Percentiles rank a stretch among this genome's conserved stretches.
Conservation (phyloP, 1,140 invertebrate species). For the Sesamia nonagrioides region DNA sequence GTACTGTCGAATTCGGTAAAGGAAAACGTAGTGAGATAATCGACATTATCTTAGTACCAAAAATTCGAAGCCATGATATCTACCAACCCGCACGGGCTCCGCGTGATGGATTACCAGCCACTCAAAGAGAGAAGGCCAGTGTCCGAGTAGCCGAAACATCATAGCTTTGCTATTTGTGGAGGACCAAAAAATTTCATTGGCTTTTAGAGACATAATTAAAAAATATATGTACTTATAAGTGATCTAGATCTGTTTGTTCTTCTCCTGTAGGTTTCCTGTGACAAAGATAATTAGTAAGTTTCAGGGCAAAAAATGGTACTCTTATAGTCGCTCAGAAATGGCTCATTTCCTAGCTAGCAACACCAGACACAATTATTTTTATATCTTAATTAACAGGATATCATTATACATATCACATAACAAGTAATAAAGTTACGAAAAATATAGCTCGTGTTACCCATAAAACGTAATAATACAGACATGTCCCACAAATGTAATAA, state of each 20-base stretch:
- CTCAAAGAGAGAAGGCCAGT: no score
- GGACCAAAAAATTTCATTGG: no score
- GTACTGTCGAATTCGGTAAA: no score
- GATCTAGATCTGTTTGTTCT: neutral
- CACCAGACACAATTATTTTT: slow-evolving; percentile 7
- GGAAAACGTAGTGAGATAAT: no score
- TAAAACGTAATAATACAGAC: slow-evolving; percentile 19
- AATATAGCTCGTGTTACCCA: neutral
- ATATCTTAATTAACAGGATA: slow-evolving; percentile 18
- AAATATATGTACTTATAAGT: neutral
- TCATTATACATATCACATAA: neutral
- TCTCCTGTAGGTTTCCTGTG: neutral
- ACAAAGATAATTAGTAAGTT: neutral
- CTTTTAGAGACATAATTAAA: no score
- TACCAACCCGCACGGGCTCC: no score
- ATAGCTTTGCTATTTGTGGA: no score
- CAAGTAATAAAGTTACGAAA: slow-evolving; percentile 16
- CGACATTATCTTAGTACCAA: no score
- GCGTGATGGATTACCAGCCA: no score
- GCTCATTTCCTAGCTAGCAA: slow-evolving; percentile 6
- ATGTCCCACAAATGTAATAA: slow-evolving; percentile 26
- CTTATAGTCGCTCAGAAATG: neutral
- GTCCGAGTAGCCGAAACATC: no score
- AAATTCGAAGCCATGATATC: no score
- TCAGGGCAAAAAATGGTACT: neutral